Conservation (phyloP, 2,797 vertebrate species). For the Limosa lapponica region DNA sequence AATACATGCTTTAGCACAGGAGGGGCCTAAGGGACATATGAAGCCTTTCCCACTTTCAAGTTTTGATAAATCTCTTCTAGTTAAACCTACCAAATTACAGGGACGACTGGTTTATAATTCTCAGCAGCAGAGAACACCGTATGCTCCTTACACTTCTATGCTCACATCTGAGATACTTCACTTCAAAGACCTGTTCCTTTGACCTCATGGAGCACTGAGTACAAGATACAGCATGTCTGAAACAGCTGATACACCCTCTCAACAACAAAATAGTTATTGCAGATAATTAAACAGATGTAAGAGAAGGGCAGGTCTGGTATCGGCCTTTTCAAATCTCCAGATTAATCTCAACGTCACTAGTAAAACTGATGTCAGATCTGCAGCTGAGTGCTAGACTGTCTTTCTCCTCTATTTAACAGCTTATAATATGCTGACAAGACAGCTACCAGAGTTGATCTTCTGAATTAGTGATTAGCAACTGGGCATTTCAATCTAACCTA, state of each 20-base stretch:
- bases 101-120: conserved; percentile 23
- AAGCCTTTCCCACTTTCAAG: not conserved
- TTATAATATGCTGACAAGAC: not conserved
- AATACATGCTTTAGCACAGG: not conserved
- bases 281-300: conserved; percentile 71
- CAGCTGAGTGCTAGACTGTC: not conserved
- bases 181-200: conserved; percentile 69
- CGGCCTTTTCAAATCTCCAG: conserved; percentile 57
- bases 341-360: conserved; percentile 48
- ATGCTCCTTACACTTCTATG: not conserved
- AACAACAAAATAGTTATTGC: conserved; percentile 69
- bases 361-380: conserved; percentile 16
- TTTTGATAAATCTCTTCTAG: conserved; percentile 27
- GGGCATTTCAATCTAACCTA: not conserved
- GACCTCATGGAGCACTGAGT: conserved; percentile 29
- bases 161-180: conserved; percentile 42
- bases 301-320: conserved; percentile 59
- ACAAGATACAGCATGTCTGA: conserved; percentile 72
- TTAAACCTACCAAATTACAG: conserved; percentile 34
- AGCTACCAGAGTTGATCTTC: not conserved
- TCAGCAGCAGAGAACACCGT: conserved; percentile 10
- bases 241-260: conserved; percentile 68
- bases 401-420: conserved; percentile 27
- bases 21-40: not conserved
- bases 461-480: not conserved